phyloP scores from a whole-genome alignment of 1,140 invertebrate species.

The Cecropterus lyciades region DNA sequence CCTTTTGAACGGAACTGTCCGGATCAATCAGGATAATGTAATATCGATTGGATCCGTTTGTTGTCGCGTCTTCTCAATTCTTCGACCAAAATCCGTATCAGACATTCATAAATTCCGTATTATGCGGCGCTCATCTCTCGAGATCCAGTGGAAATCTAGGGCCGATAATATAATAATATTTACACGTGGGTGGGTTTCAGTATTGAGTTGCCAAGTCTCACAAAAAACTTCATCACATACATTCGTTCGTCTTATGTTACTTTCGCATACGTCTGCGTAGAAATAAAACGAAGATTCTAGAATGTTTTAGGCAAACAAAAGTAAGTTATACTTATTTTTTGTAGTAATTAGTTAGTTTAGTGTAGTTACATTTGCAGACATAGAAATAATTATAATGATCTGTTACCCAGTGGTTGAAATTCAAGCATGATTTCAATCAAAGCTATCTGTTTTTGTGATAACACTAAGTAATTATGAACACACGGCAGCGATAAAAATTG shows the following conservation, averaged over 20 bases:
- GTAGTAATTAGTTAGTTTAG: neutral
- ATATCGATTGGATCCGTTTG: slow-evolving; percentile 29
- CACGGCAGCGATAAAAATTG: no score
- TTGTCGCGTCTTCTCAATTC: slow-evolving; percentile 13
- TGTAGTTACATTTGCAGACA: no score
- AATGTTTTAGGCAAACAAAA: neutral
- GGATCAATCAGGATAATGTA: slow-evolving; percentile 32
- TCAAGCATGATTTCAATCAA: no score
- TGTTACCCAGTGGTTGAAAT: no score
- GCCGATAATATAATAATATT: slow-evolving; percentile 26
- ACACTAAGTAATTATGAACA: no score
- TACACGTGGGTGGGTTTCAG: slow-evolving; percentile 15
- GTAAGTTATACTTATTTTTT: no score
- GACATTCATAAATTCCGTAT: slow-evolving; percentile 28
- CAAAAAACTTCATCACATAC: slow-evolving; percentile 11
- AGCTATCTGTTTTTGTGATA: no score
- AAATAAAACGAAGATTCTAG: neutral
- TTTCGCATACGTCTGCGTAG: neutral
- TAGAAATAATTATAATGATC: no score
- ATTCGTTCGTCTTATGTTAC: slow-evolving; percentile 1
- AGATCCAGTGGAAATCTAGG: slow-evolving; percentile 31
- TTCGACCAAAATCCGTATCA: slow-evolving; percentile 16
- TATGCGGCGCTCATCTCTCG: slow-evolving; percentile 24
- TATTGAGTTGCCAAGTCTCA: slow-evolving; percentile 19
- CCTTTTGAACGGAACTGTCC: slow-evolving; percentile 1